Evolutionary conservation across 2,888 invertebrate genomes (phyloP).

Genomic region (Osedax frankpressi): DNA sequence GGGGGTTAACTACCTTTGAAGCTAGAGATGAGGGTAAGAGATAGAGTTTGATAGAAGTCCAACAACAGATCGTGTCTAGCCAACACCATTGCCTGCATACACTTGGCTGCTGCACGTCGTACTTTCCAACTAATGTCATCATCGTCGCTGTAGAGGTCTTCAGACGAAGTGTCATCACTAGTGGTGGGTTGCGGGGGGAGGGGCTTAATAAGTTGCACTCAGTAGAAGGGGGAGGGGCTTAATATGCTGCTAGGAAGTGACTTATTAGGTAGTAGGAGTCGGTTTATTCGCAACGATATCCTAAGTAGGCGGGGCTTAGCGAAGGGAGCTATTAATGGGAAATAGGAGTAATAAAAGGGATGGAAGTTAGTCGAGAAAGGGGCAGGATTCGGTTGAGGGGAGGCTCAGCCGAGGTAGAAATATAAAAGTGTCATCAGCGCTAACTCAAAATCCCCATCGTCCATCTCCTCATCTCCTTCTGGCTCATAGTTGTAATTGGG

Average conservation of each 20-base stretch:
- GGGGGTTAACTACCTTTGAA: slow-evolving; percentile 63
- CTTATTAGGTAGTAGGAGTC: no score
- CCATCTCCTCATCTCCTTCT: slow-evolving; percentile 50
- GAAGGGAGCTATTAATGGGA: no score
- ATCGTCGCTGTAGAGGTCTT: slow-evolving; percentile 94
- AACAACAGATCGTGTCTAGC: slow-evolving; percentile 79
- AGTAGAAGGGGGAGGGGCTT: no score
- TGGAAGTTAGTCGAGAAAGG: no score
- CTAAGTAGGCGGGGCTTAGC: no score
- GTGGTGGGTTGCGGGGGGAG: no score
- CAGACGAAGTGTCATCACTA: slow-evolving; percentile 39
- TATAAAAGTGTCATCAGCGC: neutral
- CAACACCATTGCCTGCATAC: slow-evolving; percentile 82
- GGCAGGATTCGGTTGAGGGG: no score
- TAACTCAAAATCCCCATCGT: slow-evolving; percentile 35
- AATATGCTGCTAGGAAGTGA: no score
- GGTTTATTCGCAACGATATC: no score
- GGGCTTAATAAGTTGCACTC: no score
- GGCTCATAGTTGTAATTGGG: slow-evolving; percentile 95
- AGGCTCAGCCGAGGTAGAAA: no score
- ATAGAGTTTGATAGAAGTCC: slow-evolving; percentile 74
- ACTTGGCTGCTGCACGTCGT: slow-evolving; percentile 88
- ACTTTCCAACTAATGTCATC: slow-evolving; percentile 99
- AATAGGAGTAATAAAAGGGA: no score
- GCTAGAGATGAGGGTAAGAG: slow-evolving; percentile 76